A percentile compares a stretch with the other conserved stretches of the same genome.
These are phyloP conservation scores for Gymnogyps californianus DNA, from an alignment of 2,113 vertebrate species.

Conservation along the genomic window DNA sequence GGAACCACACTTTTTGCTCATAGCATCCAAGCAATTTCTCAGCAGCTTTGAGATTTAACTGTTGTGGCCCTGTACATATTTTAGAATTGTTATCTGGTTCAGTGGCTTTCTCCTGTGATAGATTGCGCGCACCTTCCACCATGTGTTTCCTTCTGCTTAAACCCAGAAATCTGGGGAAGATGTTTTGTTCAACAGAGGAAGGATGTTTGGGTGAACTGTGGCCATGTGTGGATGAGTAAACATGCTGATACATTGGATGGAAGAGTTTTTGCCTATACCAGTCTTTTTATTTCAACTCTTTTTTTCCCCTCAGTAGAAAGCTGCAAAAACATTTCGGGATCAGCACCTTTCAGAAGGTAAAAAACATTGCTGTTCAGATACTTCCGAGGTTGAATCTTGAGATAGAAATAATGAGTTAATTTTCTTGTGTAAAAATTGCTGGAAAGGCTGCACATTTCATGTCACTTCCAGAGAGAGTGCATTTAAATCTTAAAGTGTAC, in stretches of 20 bases:
- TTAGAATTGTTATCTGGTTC: conserved; percentile 34
- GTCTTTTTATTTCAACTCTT: not conserved
- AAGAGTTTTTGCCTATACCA: not conserved
- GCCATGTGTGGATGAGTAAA: not conserved
- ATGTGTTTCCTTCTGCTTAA: not conserved
- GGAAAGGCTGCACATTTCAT: not conserved
- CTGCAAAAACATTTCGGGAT: not conserved
- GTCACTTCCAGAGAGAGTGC: not conserved
- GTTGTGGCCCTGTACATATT: conserved; percentile 57
- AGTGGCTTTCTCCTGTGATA: not conserved
- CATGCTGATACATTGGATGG: not conserved
- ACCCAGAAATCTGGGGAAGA: not conserved
- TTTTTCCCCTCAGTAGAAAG: not conserved
- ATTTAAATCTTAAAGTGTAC: conserved; percentile 36
- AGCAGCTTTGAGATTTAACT: conserved; percentile 61
- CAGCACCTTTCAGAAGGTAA: not conserved
- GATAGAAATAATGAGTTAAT: conserved; percentile 37
- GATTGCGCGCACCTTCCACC: not conserved
- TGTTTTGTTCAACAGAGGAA: not conserved
- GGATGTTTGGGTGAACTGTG: not conserved
- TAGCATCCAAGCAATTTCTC: conserved; percentile 61
- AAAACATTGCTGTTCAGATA: not conserved
- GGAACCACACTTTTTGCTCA: conserved; percentile 73
- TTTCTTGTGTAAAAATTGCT: conserved; percentile 25
- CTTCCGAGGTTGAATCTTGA: not conserved